Conservation (phyloP, 2,797 vertebrate genomes). For the Trematomus bernacchii region DNA sequence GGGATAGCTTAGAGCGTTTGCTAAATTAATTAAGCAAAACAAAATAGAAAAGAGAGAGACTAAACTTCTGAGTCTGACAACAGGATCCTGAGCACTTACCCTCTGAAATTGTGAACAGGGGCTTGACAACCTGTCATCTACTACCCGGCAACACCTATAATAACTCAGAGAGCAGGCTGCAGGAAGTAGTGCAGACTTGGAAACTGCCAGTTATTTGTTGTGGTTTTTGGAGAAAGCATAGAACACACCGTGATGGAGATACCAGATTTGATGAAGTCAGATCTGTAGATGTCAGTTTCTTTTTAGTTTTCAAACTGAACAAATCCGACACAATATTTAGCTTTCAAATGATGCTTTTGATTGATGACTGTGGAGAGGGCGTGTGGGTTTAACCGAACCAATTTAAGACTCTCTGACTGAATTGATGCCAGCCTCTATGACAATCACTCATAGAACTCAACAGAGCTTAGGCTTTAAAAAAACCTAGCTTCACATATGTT, state of each 20-base stretch:
- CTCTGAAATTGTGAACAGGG: constrained; percentile 50
- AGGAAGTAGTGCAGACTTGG: constrained; percentile 25
- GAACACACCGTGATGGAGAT: constrained; percentile 7
- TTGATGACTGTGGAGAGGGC: constrained; percentile 8
- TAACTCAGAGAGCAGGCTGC: constrained; percentile 52
- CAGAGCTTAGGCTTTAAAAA: neutral
- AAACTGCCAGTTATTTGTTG: constrained; percentile 33
- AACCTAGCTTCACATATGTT: neutral
- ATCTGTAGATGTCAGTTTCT: constrained; percentile 6
- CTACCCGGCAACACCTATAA: constrained; percentile 47
- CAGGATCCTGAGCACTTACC: constrained; percentile 51
- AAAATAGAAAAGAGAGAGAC: constrained; percentile 18
- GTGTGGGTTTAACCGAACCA: constrained; percentile 7
- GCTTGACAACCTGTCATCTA: constrained; percentile 57
- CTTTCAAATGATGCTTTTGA: constrained; percentile 35
- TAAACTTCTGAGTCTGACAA: constrained; percentile 39
- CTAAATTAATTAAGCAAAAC: neutral
- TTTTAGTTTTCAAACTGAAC: constrained; percentile 11
- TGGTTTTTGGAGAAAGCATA: constrained; percentile 37
- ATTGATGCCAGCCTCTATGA: neutral
- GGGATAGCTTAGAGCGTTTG: constrained; percentile 1
- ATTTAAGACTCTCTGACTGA: constrained; percentile 11
- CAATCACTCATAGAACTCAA: neutral
- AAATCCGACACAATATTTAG: constrained; percentile 17
- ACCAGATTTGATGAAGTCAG: constrained; percentile 25